phyloP scores from a whole-genome alignment of 2,888 invertebrate species.

The Criorhina ranunculi region DNA sequence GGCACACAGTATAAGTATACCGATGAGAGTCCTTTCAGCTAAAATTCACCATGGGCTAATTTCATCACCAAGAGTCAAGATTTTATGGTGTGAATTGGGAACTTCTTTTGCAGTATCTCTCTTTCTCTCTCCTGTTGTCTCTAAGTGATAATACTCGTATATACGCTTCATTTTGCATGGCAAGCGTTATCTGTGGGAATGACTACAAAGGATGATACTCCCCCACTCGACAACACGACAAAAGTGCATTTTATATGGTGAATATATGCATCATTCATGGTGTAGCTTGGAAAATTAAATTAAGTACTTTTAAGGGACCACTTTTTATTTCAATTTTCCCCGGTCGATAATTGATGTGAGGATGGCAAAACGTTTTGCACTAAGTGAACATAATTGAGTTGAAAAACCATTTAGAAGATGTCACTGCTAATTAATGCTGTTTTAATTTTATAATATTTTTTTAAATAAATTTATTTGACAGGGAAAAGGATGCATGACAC shows the following conservation, averaged over 20 bases:
- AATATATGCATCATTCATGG: slow-evolving; percentile 40
- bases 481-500: no score
- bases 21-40: slow-evolving; percentile 72
- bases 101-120: slow-evolving; percentile 53
- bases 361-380: slow-evolving; percentile 61
- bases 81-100: slow-evolving; percentile 74
- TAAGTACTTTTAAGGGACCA: slow-evolving; percentile 73
- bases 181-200: slow-evolving; percentile 48
- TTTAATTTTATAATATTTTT: slow-evolving; percentile 57
- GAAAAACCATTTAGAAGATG: slow-evolving; percentile 71
- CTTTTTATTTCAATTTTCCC: slow-evolving; percentile 67
- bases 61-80: slow-evolving; percentile 74
- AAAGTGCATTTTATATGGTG: slow-evolving; percentile 54
- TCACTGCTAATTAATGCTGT: slow-evolving; percentile 61
- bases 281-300: slow-evolving; percentile 66
- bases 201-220: slow-evolving; percentile 74
- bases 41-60: slow-evolving; percentile 76
- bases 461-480: slow-evolving; percentile 25
- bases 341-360: slow-evolving; percentile 66
- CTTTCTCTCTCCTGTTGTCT: slow-evolving; percentile 12
- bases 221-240: slow-evolving; percentile 21
- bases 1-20: slow-evolving; percentile 50
- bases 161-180: slow-evolving; percentile 62
- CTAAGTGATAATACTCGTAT: slow-evolving; percentile 68
- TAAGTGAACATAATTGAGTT: slow-evolving; percentile 69